Evolutionary conservation across 2,888 invertebrate genomes (phyloP), one percentile per base, ranked within the genome.

Genomic region (Nomada goodeniana): DNA sequence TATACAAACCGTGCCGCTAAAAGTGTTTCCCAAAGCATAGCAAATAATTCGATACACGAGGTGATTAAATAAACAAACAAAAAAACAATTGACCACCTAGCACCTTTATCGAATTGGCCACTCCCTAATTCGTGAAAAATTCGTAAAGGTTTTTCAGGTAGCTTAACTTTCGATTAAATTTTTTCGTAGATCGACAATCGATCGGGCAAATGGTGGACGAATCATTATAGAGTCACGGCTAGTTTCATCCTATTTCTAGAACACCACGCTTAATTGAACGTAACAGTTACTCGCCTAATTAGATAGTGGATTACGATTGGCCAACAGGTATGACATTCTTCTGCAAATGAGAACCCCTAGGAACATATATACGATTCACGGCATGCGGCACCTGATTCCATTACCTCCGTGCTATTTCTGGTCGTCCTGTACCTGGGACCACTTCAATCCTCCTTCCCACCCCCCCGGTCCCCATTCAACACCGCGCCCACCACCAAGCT

Each of bases 311-410:
- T 10, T 26, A 29, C 44, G 74, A 74, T 70, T 69, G 80, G 52
- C 64, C 61, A 83, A 79, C 69, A 47, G 68, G 36, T 61, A 55
- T 57, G 29, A 63, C n/a, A 36, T 55, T 59, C 53, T 44, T 60
- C 67, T 18, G 57, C 52, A 79, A 75, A 83, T 85, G 86, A 86
- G 86, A 86, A 84, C 81, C 84, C 18, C 77, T 79, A 78, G 78
- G 57, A 77, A 63, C 75, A 63, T 74, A 80, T 89, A 80, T 81
- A 81, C 85, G 87, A 91, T 91, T 89, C 91, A 83, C 85, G 85
- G 89, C 89, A 87, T 89, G 90, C 85, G 83, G 89, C 84, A 88
- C 87, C 88, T 91, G 91, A 91, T 91, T 91, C 88, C 90, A 91
- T 91, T 91, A 91, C 88, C 88, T 74, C 78, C 84, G 84, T 89